phyloP scores from a whole-genome alignment of 2,113 vertebrate genomes.

The Calidris pygmaea region DNA sequence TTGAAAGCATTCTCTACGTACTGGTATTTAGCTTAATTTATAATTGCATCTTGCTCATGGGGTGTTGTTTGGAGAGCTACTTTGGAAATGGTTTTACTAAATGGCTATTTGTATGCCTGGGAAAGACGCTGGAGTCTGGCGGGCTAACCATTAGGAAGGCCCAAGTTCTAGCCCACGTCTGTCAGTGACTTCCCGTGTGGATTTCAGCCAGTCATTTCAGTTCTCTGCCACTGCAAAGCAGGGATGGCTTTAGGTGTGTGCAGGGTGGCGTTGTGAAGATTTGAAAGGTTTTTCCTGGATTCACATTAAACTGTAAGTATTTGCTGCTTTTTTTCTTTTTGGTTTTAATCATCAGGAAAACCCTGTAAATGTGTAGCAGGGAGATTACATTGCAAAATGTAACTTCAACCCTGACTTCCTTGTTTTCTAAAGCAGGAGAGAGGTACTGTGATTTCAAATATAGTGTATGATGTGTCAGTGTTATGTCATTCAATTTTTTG shows the following conservation, averaged over 20 bases:
- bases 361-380: not conserved
- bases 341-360: not conserved
- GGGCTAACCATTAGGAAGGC: not conserved
- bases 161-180: not conserved
- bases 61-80: not conserved
- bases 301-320: not conserved
- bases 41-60: not conserved
- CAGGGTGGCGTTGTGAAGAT: not conserved
- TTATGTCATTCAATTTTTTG: not conserved
- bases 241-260: not conserved
- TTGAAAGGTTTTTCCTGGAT: not conserved
- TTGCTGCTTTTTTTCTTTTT: not conserved
- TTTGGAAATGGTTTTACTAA: not conserved
- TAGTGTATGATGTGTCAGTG: not conserved
- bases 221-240: not conserved
- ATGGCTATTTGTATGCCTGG: not conserved
- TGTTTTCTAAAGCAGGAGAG: not conserved
- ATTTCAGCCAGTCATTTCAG: not conserved
- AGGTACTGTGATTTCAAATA: not conserved
- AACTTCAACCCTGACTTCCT: not conserved
- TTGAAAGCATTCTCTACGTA: not conserved
- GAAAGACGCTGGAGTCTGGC: not conserved
- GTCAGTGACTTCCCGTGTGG: accelerated
- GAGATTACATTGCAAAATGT: not conserved
- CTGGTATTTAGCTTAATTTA: not conserved